Evolutionary conservation across 2,797 vertebrate genomes (phyloP).

Genomic region (Falco columbarius): DNA sequence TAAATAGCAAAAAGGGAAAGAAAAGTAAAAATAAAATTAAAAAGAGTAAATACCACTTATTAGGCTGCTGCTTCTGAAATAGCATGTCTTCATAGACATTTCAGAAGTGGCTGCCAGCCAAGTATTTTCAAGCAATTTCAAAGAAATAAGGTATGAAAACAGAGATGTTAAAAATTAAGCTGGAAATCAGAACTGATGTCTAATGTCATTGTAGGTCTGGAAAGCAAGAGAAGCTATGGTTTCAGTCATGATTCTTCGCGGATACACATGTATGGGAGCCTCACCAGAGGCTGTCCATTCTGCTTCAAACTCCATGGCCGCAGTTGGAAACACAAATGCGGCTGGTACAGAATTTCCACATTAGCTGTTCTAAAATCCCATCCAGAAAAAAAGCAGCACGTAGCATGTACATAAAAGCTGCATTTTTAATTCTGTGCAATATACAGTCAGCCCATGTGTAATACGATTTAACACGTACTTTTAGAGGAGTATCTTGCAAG

Average conservation of each 20-base stretch:
- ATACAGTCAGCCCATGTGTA: background rate
- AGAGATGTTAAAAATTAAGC: background rate
- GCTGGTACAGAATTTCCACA: background rate
- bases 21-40: background rate
- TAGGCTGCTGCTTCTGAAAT: background rate
- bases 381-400: background rate
- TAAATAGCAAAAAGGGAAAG: background rate
- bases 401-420: accelerated
- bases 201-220: background rate
- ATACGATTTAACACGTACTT: background rate
- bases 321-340: background rate
- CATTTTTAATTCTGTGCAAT: background rate
- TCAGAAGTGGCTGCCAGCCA: background rate
- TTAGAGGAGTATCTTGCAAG: background rate
- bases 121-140: background rate
- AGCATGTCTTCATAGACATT: background rate
- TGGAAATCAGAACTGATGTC: background rate
- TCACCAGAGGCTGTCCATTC: background rate
- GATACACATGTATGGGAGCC: background rate
- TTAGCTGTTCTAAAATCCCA: background rate
- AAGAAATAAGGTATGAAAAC: background rate
- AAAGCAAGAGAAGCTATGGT: background rate
- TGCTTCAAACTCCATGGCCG: background rate
- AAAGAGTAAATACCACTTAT: background rate
- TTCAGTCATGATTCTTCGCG: background rate